Evolutionary conservation across 2,797 vertebrate genomes (phyloP).

Genomic region (Lutjanus argentimaculatus): DNA sequence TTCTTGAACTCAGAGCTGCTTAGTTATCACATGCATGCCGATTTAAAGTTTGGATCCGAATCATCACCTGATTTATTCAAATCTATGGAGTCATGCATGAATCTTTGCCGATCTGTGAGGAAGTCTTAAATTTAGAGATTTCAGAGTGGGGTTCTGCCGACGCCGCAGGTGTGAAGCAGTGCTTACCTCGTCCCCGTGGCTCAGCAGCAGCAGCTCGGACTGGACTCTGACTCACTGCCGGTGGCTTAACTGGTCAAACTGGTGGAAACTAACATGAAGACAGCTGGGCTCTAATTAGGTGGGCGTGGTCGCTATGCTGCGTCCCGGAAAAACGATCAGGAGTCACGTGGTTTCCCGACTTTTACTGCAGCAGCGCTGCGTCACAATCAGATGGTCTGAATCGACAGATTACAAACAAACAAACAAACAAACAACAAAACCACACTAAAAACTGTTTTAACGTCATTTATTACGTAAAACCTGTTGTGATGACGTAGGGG

Average conservation of each 20-base stretch:
- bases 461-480: too few relatives aligned
- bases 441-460: too few relatives aligned
- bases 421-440: too few relatives aligned
- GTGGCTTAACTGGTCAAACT: background rate
- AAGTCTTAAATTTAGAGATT: background rate
- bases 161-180: too few relatives aligned
- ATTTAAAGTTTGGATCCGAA: fast-evolving
- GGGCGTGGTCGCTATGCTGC: background rate
- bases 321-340: background rate
- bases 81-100: fast-evolving
- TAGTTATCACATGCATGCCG: fast-evolving
- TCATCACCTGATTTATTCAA: fast-evolving
- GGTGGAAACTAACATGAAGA: background rate
- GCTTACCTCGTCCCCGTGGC: background rate
- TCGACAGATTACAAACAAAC: too few relatives aligned
- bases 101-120: fast-evolving
- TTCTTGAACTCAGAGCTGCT: background rate
- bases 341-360: constrained; percentile 29
- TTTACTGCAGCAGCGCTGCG: background rate
- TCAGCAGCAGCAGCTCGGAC: background rate
- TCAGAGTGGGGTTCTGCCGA: background rate
- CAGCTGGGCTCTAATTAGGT: background rate
- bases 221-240: background rate
- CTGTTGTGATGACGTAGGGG: too few relatives aligned
- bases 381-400: background rate